Conservation (phyloP, 2,113 vertebrate species). For the Percina caprodes region DNA sequence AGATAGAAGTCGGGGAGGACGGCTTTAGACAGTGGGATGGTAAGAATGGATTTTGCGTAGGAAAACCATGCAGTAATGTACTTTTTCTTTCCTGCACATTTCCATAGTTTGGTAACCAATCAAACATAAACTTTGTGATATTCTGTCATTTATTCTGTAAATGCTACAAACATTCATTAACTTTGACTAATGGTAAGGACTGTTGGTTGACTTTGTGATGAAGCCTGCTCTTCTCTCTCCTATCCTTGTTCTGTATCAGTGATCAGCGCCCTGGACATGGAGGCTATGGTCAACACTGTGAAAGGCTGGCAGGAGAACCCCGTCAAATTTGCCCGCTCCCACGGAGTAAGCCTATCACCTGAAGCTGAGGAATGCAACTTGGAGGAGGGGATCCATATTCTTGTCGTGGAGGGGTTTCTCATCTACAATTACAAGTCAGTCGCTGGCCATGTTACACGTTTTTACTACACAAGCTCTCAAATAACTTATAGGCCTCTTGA, state of each 20-base stretch:
- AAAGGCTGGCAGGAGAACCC: conserved; percentile 87
- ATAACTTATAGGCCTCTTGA: conserved; percentile 8
- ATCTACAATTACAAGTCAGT: conserved; percentile 92
- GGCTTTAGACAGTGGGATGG: conserved; percentile 93
- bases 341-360: conserved; percentile 80
- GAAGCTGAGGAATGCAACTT: conserved; percentile 65
- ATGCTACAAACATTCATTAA: conserved; percentile 68
- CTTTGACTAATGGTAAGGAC: conserved; percentile 45
- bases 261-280: conserved; percentile 86
- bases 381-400: conserved; percentile 85
- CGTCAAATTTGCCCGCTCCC: conserved; percentile 86
- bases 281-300: conserved; percentile 86
- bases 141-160: conserved; percentile 62
- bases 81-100: conserved; percentile 83
- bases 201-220: conserved; percentile 41
- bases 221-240: conserved; percentile 46
- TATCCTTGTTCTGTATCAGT: conserved; percentile 76
- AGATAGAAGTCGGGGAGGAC: conserved; percentile 90
- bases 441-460: neutral
- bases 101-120: conserved; percentile 68
- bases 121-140: conserved; percentile 62
- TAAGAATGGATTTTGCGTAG: conserved; percentile 90
- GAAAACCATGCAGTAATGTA: conserved; percentile 87
- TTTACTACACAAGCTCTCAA: neutral
- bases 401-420: conserved; percentile 96